A percentile compares a stretch with the other conserved stretches of the same genome.
Evolutionary conservation across 2,113 vertebrate species (phyloP).

Genomic region (Physeter macrocephalus): DNA sequence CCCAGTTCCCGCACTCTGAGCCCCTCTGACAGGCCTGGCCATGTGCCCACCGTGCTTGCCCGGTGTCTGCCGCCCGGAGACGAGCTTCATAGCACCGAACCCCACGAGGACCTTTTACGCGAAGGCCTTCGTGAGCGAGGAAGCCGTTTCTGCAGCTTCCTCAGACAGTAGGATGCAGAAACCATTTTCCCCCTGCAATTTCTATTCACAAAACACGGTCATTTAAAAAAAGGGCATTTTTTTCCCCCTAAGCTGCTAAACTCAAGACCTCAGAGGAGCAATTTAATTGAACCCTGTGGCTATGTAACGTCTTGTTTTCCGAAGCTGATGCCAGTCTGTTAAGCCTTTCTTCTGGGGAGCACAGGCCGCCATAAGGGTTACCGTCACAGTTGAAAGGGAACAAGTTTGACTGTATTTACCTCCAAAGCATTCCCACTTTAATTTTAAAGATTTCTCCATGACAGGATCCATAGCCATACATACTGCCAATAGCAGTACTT

Average conservation of each 20-base stretch:
- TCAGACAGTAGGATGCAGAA: background rate
- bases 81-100: accelerated
- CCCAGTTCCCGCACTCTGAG: no score
- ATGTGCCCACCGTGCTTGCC: background rate
- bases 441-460: background rate
- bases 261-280: background rate
- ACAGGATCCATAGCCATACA: background rate
- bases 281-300: background rate
- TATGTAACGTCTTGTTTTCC: background rate
- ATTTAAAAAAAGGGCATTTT: background rate
- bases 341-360: background rate
- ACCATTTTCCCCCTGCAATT: background rate
- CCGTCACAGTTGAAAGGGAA: background rate
- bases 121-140: background rate
- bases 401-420: background rate
- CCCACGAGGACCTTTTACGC: background rate
- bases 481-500: background rate
- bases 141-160: background rate
- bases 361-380: background rate
- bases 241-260: background rate
- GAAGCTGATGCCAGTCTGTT: background rate
- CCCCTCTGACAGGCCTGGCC: background rate
- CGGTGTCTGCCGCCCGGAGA: background rate
- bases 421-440: background rate
- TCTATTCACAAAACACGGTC: background rate